Evolutionary conservation across 2,113 vertebrate species (phyloP), one percentile per base, ranked within the genome.

Genomic region (Macrotus californicus): DNA sequence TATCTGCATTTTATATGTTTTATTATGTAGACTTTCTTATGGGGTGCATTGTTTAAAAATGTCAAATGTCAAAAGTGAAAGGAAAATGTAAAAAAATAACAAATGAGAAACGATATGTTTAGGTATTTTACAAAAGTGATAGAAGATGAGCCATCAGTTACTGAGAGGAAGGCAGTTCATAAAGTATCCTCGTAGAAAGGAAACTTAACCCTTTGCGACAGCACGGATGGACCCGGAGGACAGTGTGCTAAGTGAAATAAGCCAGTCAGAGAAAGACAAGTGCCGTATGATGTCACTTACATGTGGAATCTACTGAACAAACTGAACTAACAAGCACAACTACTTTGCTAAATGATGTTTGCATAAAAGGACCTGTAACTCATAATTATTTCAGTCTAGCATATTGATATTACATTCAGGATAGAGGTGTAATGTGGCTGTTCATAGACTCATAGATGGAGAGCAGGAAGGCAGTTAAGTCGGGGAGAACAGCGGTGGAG

Each of bases 1-100:
- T 81, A 87, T 64, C 54, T 96, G 41, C 50, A 92, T 86, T 94
- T 92, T 93, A 48, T 87, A 81, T 95, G 14, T 89, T 93, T 91
- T 81, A 88, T 46, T 85, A 72, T 52, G 31, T 94, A 29, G 18
- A 91, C 31, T 77, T 61, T 22, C 54, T 86, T 79, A 59, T 90
- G 24, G 36, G 36, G 95, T 88, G 2, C 26, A 26, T 83, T 80
- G 43, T 36, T 41, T 96, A 64, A 87, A 79, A 81, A 83, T 85
- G 31, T 41, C 61, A 61, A 69, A 50, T 77, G 31, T 52, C 18
- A 77, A 50, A 77, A 77, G 22, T n/a, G 76, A 88, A 90, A 91
- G 36, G 41, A n/a, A 88, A 73, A 91, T 52, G 64, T 21, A 34
- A 84, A 88, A 66, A 50, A 70, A 48, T 24, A 56, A 31, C 16